Conservation (phyloP, 1,140 invertebrate species). For the Zaprionus gabonicus region DNA sequence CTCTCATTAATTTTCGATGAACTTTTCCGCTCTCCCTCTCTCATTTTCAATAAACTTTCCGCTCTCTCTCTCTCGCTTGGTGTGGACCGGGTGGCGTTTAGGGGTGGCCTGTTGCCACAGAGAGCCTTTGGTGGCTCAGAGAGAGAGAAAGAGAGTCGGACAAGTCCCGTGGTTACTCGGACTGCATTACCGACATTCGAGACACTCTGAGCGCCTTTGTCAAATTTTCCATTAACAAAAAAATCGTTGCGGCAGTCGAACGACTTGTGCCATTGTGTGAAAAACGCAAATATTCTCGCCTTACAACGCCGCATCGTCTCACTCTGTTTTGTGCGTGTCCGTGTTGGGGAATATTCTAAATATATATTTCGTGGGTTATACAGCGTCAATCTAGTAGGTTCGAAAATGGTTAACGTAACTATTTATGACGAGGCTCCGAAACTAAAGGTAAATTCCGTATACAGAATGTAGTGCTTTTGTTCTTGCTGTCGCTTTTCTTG, state of each 20-base stretch:
- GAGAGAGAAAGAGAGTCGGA: slow-evolving; percentile 12
- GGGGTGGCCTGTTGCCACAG: slow-evolving; percentile 68
- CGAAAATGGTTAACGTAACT: slow-evolving; percentile 82
- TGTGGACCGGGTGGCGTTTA: slow-evolving; percentile 49
- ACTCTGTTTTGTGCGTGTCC: slow-evolving; percentile 62
- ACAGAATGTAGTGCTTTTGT: slow-evolving; percentile 32
- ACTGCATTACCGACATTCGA: slow-evolving; percentile 62
- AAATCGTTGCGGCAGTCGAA: slow-evolving; percentile 58
- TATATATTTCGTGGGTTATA: slow-evolving; percentile 46
- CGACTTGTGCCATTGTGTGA: slow-evolving; percentile 54
- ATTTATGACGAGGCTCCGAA: slow-evolving; percentile 78
- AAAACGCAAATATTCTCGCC: slow-evolving; percentile 47
- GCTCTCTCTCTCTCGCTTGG: slow-evolving; percentile 13
- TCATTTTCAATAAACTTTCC: not conserved
- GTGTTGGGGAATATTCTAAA: slow-evolving; percentile 38
- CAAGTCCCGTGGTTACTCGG: slow-evolving; percentile 32
- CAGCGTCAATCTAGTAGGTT: slow-evolving; percentile 44
- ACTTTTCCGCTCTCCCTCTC: slow-evolving; percentile 35
- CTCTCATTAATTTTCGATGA: not conserved
- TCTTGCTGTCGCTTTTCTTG: slow-evolving; percentile 12
- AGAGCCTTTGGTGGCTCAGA: slow-evolving; percentile 29
- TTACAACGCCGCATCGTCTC: slow-evolving; percentile 30
- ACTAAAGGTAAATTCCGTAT: slow-evolving; percentile 69
- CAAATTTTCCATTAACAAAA: slow-evolving; percentile 69
- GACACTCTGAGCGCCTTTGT: slow-evolving; percentile 49